Conservation (phyloP, 2,113 vertebrate genomes). For the Coptodon rendalli region DNA sequence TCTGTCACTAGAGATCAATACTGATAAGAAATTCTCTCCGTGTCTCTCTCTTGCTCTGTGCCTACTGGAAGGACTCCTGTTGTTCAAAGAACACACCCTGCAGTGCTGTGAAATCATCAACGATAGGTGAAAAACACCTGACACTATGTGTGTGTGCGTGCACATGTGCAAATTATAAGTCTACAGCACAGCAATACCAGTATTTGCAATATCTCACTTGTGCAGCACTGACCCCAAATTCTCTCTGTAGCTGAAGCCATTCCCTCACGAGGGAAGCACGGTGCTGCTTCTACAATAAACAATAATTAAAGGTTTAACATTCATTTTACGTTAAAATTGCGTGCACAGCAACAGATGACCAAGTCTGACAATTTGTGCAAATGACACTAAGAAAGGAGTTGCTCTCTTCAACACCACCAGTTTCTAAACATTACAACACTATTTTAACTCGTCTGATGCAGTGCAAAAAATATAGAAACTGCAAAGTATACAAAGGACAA, state of each 20-base stretch:
- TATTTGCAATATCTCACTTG: not conserved
- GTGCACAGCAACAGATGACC: not conserved
- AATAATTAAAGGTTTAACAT: not conserved
- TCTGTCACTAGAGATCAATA: constrained; percentile 44
- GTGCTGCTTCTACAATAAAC: not conserved
- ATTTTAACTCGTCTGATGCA: not conserved
- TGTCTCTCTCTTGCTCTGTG: not conserved
- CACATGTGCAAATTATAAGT: not conserved
- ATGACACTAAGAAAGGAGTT: not conserved
- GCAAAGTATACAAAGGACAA: not conserved
- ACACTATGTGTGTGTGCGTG: not conserved
- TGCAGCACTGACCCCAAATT: not conserved
- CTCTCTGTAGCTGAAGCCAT: not conserved
- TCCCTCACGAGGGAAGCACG: too few relatives aligned
- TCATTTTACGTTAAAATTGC: not conserved
- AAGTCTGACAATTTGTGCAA: not conserved
- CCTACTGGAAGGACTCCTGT: not conserved
- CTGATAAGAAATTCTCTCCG: constrained; percentile 11
- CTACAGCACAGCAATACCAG: not conserved
- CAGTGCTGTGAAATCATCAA: not conserved
- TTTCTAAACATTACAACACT: not conserved
- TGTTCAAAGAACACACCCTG: not conserved
- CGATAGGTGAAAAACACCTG: constrained; percentile 5
- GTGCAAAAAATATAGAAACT: not conserved
- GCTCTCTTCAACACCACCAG: not conserved